phyloP scores from a whole-genome alignment of 2,888 invertebrate genomes.

The Julus scanicus region DNA sequence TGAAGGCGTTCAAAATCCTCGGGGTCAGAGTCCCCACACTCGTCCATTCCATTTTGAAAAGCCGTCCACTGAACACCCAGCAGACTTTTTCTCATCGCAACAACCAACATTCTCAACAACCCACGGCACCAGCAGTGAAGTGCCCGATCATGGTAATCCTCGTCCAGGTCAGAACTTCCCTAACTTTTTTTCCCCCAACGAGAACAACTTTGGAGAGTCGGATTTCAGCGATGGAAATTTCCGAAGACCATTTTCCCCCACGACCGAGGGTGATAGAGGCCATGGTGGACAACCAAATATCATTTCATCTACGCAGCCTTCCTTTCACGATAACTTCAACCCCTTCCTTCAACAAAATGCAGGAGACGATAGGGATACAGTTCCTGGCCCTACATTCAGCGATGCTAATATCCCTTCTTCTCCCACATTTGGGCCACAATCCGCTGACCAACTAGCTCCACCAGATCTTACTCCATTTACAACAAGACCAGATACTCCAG shows the following conservation, averaged over 20 bases:
- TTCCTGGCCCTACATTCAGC: background rate
- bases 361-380: background rate
- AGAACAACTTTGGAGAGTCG: background rate
- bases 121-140: background rate
- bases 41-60: slow-evolving; percentile 26
- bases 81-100: slow-evolving; percentile 5
- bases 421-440: slow-evolving; percentile 53
- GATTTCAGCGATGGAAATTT: background rate
- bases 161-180: background rate
- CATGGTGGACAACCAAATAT: background rate
- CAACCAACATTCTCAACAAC: background rate
- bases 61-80: slow-evolving; percentile 23
- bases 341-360: background rate
- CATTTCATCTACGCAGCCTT: slow-evolving; percentile 22
- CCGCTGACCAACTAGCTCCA: slow-evolving; percentile 45
- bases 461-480: slow-evolving; percentile 48
- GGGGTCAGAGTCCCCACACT: background rate
- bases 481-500: slow-evolving; percentile 34
- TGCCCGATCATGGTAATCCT: background rate
- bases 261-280: background rate
- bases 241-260: background rate
- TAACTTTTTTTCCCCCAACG: background rate
- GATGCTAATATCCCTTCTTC: background rate
- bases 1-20: background rate
- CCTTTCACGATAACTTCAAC: slow-evolving; percentile 7